Evolutionary conservation across 2,113 vertebrate genomes (phyloP), one percentile per base, ranked within the genome.

Genomic region (Lycaon pictus): DNA sequence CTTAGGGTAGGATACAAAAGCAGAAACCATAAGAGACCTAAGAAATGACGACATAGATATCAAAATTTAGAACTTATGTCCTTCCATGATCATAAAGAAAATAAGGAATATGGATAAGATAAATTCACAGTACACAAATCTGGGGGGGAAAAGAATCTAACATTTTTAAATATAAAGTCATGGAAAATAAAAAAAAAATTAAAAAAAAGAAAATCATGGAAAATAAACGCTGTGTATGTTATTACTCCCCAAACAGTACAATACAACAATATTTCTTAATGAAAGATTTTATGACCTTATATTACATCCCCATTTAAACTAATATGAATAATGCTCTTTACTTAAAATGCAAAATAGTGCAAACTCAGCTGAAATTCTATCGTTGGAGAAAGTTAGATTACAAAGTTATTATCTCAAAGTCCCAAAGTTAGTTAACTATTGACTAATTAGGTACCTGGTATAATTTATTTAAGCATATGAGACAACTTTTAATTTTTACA

Each of bases 381-480:
- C n/a, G 0, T 90, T 48, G 11, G 71, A 56, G 67, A 93, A 92
- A 76, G 9, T 23, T 71, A 25, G 1, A 69, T 9, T 58, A 48
- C 2, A 48, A 43, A 83, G 9, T 88, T 19, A 67, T n/a, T 67
- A 63, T 56, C 1, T 67, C 1, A 69, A 85, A 67, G 3, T 19
- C 17, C 15, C 8, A 9, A 35, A 86, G 0, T 84, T 62, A 53
- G 22, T 19, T 71, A 80, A 7, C 67, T 48, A 29, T 29, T 71
- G 76, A 29, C 16, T 89, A 6, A 29, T 27, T 32, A 86, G 23
- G 27, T 2, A 81, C 10, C 92, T 72, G 11, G 90, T 90, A 87
- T 51, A 90, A 91, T 94, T 72, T 69, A 95, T 82, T 95, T 17
- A 56, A 23, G 58, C 29, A 35, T 67, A 27, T 90, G 12, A 63